Percentiles rank a stretch among this genome's conserved stretches.
These are phyloP conservation scores for Rhodeus uyekii DNA, from an alignment of 2,797 vertebrate genomes.

Conservation along the genomic window DNA sequence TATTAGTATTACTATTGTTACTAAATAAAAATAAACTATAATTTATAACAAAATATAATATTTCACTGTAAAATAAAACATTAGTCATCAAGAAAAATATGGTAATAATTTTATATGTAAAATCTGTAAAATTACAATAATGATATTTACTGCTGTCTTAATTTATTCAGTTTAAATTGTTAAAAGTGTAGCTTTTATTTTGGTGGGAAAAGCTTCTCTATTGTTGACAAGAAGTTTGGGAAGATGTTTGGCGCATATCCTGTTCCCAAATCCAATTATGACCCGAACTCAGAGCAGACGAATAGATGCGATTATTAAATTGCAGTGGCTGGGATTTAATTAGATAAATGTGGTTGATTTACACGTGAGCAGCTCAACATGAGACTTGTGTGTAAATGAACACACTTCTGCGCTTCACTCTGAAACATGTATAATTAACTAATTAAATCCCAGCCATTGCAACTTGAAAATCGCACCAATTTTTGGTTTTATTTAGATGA, in stretches of 20 bases:
- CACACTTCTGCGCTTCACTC: not conserved
- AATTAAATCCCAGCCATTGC: too few species aligned
- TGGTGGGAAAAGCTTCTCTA: not conserved
- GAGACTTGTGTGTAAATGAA: not conserved
- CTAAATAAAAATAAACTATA: not conserved
- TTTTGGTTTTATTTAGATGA: not conserved
- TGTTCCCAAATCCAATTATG: not conserved
- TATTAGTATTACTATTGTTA: not conserved
- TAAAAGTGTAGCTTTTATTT: not conserved
- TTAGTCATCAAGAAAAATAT: not conserved
- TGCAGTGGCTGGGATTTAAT: too few species aligned
- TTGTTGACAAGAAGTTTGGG: too few species aligned
- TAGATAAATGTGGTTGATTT: not conserved
- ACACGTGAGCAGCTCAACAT: not conserved
- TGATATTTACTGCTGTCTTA: not conserved
- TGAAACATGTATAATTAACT: not conserved
- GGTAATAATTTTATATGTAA: not conserved
- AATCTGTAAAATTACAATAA: not conserved
- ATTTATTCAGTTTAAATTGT: not conserved
- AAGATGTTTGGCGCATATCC: not conserved
- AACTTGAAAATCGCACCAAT: not conserved
- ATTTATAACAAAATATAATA: not conserved
- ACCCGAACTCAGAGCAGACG: not conserved
- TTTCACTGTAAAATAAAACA: not conserved
- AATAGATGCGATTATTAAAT: not conserved